A percentile compares a stretch with the other conserved stretches of the same genome.
Evolutionary conservation across 1,140 invertebrate genomes (phyloP).

Genomic region (Polypedilum pembai): DNA sequence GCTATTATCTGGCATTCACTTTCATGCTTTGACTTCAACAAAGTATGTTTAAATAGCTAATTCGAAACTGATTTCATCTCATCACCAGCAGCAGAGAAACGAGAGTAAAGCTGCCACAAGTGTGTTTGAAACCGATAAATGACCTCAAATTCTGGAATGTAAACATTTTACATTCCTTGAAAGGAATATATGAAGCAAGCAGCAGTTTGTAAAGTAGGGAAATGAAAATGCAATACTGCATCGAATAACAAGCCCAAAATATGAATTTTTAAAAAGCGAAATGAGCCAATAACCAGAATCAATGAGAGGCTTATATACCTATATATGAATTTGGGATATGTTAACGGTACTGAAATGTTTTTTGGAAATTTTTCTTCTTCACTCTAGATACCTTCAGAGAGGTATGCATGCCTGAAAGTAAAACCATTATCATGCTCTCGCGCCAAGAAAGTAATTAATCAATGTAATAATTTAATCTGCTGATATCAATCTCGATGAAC

Average conservation of each 20-base stretch:
- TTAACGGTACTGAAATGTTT: background rate
- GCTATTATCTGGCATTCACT: no score
- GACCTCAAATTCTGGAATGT: conserved; percentile 16
- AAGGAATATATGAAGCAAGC: background rate
- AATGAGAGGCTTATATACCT: background rate
- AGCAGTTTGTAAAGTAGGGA: no score
- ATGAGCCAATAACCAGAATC: background rate
- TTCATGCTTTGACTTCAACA: no score
- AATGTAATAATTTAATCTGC: no score
- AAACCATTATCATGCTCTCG: no score
- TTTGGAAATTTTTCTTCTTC: background rate
- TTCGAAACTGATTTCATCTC: background rate
- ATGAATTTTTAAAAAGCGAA: background rate
- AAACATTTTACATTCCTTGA: background rate
- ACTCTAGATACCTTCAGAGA: background rate
- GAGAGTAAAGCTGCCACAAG: background rate
- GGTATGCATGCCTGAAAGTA: background rate
- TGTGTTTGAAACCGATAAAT: conserved; percentile 10
- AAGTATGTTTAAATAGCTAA: no score
- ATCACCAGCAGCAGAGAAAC: background rate
- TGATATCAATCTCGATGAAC: no score
- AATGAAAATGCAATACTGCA: no score
- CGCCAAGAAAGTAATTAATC: no score
- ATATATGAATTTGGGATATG: conserved; percentile 13
- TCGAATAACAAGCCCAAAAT: no score